Conservation (phyloP, 2,797 vertebrate species). For the Schizopygopsis pylzovi region DNA sequence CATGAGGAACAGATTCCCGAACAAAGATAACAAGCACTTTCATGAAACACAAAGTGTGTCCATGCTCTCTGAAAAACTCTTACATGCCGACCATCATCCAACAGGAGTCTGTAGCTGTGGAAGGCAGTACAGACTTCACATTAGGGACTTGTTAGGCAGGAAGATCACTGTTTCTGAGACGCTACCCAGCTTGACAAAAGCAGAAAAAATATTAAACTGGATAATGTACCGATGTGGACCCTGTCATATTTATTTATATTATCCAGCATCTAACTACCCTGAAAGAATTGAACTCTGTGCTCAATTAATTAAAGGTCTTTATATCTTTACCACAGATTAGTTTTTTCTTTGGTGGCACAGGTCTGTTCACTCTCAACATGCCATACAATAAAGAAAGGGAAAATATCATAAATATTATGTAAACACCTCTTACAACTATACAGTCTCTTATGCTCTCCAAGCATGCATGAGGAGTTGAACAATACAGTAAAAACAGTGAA, state of each 20-base stretch:
- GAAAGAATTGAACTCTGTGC: background rate
- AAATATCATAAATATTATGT: background rate
- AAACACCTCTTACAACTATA: background rate
- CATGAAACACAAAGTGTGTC: conserved; percentile 4
- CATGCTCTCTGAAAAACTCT: conserved; percentile 45
- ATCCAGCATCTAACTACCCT: background rate
- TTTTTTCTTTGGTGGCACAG: background rate
- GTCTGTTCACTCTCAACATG: background rate
- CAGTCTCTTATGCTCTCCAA: background rate
- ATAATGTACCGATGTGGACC: conserved; percentile 10
- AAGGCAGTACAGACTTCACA: conserved; percentile 66
- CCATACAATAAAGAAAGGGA: background rate
- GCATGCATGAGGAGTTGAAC: background rate
- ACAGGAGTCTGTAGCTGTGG: conserved; percentile 62
- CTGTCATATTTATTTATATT: background rate
- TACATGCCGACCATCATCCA: conserved; percentile 58
- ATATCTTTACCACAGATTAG: too few species aligned
- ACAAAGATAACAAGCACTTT: conserved; percentile 44
- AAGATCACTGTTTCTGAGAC: conserved; percentile 50
- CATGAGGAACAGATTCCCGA: conserved; percentile 35
- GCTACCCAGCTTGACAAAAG: conserved; percentile 33
- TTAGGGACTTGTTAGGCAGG: conserved; percentile 75
- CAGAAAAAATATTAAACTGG: conserved; percentile 32
- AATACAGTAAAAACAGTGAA: too few species aligned
- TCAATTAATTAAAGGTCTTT: background rate